Evolutionary conservation across 2,888 invertebrate species (phyloP).

Genomic region (Drosophila anomalata): DNA sequence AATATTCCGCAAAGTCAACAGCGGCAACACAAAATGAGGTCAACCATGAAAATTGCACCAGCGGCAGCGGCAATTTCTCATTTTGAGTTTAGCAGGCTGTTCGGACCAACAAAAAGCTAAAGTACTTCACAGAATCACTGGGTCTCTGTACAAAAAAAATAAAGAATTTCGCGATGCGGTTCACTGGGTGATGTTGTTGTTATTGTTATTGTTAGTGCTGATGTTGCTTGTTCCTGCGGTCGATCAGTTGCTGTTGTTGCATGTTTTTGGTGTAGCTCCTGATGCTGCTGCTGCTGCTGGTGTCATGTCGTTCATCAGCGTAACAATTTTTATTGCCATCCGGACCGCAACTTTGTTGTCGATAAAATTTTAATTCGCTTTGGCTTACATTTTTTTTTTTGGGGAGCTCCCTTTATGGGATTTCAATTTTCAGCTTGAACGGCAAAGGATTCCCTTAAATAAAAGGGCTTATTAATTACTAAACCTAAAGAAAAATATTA

Average conservation of each 20-base stretch:
- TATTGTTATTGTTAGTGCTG: conserved; percentile 18
- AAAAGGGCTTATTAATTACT: neutral
- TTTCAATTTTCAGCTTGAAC: conserved; percentile 26
- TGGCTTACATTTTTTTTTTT: conserved; percentile 43
- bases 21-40: conserved; percentile 70
- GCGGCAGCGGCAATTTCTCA: conserved; percentile 72
- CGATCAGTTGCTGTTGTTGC: conserved; percentile 47
- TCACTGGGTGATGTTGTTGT: conserved; percentile 44
- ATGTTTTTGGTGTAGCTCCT: conserved; percentile 41
- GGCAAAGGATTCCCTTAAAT: neutral
- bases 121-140: conserved; percentile 24
- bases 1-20: conserved; percentile 78
- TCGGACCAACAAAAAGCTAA: conserved; percentile 40
- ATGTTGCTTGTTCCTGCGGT: conserved; percentile 57
- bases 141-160: conserved; percentile 18
- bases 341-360: conserved; percentile 73
- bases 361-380: conserved; percentile 77
- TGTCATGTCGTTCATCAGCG: conserved; percentile 78
- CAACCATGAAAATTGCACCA: conserved; percentile 78
- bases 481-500: neutral
- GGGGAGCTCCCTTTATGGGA: conserved; percentile 32
- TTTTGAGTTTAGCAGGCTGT: conserved; percentile 71
- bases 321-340: conserved; percentile 73
- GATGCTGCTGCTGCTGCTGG: conserved; percentile 49
- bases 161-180: conserved; percentile 67